Evolutionary conservation across 2,797 vertebrate genomes (phyloP).

Genomic region (Gymnothorax javanicus): DNA sequence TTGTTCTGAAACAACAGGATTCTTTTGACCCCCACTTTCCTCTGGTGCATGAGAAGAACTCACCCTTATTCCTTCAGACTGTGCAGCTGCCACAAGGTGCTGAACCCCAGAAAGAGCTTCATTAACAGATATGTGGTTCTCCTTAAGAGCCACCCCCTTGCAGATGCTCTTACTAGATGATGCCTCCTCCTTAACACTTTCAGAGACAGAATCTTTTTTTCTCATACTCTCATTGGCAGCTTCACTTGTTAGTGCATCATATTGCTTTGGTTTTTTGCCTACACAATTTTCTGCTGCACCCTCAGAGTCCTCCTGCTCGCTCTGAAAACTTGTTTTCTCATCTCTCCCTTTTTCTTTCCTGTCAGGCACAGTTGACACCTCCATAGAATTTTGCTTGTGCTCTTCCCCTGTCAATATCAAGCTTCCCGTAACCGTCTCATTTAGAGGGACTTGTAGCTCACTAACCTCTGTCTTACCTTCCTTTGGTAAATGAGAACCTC

Average conservation of each 20-base stretch:
- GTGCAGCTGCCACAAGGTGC: slow-evolving; percentile 7
- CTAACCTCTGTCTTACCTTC: slow-evolving; percentile 46
- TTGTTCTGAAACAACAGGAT: slow-evolving; percentile 11
- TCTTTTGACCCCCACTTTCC: neutral
- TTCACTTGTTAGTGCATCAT: slow-evolving; percentile 22
- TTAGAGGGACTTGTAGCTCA: neutral
- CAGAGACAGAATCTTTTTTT: slow-evolving; percentile 12
- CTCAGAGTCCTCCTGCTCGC: slow-evolving; percentile 45
- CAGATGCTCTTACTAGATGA: neutral
- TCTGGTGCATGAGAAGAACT: slow-evolving; percentile 11
- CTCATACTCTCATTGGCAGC: neutral
- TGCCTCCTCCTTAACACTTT: slow-evolving; percentile 24
- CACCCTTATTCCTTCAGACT: slow-evolving; percentile 8
- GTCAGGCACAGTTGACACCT: slow-evolving; percentile 54
- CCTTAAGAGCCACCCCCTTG: slow-evolving; percentile 15
- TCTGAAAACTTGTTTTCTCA: slow-evolving; percentile 35
- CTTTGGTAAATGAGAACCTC: slow-evolving; percentile 55
- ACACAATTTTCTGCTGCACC: slow-evolving; percentile 29
- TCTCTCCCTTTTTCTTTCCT: slow-evolving; percentile 60
- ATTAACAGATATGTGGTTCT: slow-evolving; percentile 9
- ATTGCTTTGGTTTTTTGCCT: slow-evolving; percentile 58
- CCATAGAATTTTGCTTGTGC: slow-evolving; percentile 23
- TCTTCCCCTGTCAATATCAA: slow-evolving; percentile 1
- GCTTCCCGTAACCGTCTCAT: neutral
- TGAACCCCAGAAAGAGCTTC: neutral